Percentiles rank a stretch among this genome's conserved stretches.
phyloP scores from a whole-genome alignment of 2,113 vertebrate genomes.

The Cephalophus harveyi region DNA sequence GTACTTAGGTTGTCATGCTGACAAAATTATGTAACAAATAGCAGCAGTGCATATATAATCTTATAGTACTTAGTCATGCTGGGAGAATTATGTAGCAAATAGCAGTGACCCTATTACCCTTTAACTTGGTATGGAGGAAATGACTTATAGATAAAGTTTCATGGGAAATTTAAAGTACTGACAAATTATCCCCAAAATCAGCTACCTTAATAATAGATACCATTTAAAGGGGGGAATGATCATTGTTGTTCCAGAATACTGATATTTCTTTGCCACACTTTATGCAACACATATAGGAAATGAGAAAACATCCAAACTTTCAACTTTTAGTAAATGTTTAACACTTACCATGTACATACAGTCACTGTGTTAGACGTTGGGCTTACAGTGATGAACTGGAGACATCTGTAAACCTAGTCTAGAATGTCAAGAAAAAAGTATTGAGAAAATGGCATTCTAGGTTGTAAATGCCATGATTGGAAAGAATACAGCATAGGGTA shows the following conservation, averaged over 20 bases:
- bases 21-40: neutral
- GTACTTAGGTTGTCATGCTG: neutral
- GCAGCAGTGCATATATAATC: neutral
- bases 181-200: neutral
- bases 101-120: neutral
- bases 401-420: neutral
- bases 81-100: neutral
- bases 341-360: neutral
- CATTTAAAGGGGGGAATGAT: neutral
- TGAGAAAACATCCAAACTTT: neutral
- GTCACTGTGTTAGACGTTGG: neutral
- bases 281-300: neutral
- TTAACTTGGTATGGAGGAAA: neutral
- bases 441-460: neutral
- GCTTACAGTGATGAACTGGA: neutral
- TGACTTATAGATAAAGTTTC: neutral
- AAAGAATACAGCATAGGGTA: neutral
- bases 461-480: no score
- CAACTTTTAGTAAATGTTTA: neutral
- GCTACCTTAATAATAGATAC: neutral
- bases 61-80: neutral
- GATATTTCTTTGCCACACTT: neutral
- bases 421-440: neutral
- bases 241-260: neutral
- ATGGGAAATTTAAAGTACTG: neutral